Evolutionary conservation across 2,113 vertebrate genomes (phyloP).

Genomic region (Argyrosomus japonicus): DNA sequence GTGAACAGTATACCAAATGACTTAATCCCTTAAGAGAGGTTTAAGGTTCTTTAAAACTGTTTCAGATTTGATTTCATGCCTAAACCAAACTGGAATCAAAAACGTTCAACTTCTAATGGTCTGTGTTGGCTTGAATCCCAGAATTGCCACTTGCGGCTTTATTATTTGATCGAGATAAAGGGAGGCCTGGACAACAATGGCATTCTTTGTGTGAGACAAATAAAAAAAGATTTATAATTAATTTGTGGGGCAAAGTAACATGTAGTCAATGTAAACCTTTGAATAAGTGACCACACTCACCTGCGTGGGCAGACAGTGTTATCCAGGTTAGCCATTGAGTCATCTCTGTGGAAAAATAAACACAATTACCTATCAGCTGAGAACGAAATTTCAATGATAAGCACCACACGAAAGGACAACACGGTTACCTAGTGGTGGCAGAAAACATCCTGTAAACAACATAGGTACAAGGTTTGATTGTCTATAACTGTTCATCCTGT

Average conservation of each 20-base stretch:
- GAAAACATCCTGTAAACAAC: conserved; percentile 32
- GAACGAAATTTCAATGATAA: neutral
- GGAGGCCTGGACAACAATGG: neutral
- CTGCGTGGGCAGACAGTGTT: conserved; percentile 68
- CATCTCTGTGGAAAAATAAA: conserved; percentile 74
- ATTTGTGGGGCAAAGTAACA: neutral
- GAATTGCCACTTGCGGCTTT: no score
- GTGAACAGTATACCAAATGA: no score
- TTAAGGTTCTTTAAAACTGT: no score
- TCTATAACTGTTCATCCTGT: conserved; percentile 32
- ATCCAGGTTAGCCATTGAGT: conserved; percentile 64
- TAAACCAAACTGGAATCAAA: no score
- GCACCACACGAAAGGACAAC: neutral
- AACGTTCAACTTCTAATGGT: no score
- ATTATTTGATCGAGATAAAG: neutral
- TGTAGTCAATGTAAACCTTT: neutral
- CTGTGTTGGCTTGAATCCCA: no score
- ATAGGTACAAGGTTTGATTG: neutral
- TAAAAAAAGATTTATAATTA: neutral
- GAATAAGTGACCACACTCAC: conserved; percentile 60
- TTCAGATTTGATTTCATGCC: no score
- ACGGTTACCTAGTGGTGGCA: neutral
- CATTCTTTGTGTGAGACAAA: neutral
- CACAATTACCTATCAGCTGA: conserved; percentile 4
- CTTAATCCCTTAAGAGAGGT: no score